Conservation (phyloP, 2,113 vertebrate species). For the Microtus richardsoni region DNA sequence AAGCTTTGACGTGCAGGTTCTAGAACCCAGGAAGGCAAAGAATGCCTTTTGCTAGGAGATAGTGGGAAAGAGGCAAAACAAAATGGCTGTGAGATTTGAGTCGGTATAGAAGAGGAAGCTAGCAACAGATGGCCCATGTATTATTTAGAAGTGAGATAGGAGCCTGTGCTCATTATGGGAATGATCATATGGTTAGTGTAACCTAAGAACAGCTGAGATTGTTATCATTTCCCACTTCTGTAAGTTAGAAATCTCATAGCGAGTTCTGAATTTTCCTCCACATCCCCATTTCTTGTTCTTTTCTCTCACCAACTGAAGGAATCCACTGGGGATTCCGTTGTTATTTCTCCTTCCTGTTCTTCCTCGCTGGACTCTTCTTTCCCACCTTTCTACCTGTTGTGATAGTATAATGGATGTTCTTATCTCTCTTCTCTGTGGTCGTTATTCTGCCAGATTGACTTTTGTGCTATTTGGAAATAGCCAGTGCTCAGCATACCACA, state of each 20-base stretch:
- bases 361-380: not conserved
- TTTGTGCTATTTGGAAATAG: not conserved
- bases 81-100: not conserved
- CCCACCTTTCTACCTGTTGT: accelerated
- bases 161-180: not conserved
- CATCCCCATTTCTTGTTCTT: not conserved
- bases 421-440: accelerated
- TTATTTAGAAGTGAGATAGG: not conserved
- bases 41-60: not conserved
- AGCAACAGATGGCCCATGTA: too few species aligned
- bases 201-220: too few species aligned
- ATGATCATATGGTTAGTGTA: not conserved
- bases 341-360: not conserved
- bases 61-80: not conserved
- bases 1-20: not conserved
- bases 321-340: not conserved
- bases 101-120: not conserved
- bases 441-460: not conserved
- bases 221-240: too few species aligned
- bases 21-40: not conserved
- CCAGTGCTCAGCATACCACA: accelerated
- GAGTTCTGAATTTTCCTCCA: not conserved
- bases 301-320: not conserved
- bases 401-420: not conserved
- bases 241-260: not conserved